A percentile compares a stretch with the other conserved stretches of the same genome.
phyloP scores from a whole-genome alignment of 2,797 vertebrate genomes.

The Myotis pilosus region DNA sequence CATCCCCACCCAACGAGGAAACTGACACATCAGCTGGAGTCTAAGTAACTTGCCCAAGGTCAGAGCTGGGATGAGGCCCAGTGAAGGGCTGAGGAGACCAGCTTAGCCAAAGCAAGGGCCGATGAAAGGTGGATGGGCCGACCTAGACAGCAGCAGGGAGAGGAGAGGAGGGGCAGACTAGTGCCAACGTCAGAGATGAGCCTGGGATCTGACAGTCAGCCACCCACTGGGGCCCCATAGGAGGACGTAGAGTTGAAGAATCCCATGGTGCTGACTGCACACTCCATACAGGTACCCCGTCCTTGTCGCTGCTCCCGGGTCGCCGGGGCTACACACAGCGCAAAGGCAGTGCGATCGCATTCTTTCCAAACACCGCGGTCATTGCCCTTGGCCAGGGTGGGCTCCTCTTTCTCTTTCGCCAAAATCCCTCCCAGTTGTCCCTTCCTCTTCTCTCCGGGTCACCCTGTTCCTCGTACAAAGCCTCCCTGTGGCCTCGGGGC shows the following conservation, averaged over 20 bases:
- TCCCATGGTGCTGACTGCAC: background rate
- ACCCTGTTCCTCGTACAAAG: too few species aligned
- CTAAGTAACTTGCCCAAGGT: background rate
- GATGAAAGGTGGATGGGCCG: background rate
- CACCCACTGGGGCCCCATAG: background rate
- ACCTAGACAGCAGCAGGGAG: background rate
- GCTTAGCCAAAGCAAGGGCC: background rate
- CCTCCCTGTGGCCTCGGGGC: background rate
- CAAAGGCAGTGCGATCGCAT: accelerated
- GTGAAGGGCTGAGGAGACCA: background rate
- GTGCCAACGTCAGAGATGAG: background rate
- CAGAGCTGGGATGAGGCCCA: background rate
- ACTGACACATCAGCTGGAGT: background rate
- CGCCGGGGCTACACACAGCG: accelerated
- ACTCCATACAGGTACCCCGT: background rate
- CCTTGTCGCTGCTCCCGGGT: accelerated
- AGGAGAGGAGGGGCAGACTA: too few species aligned
- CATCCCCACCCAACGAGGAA: background rate
- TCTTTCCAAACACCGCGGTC: background rate
- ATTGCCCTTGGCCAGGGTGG: accelerated
- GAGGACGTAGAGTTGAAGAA: background rate
- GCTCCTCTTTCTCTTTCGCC: background rate
- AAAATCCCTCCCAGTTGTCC: accelerated
- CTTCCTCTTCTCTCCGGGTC: background rate
- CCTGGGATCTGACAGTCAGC: background rate